phyloP scores from a whole-genome alignment of 1,140 invertebrate species.

The Intoshia linei region DNA sequence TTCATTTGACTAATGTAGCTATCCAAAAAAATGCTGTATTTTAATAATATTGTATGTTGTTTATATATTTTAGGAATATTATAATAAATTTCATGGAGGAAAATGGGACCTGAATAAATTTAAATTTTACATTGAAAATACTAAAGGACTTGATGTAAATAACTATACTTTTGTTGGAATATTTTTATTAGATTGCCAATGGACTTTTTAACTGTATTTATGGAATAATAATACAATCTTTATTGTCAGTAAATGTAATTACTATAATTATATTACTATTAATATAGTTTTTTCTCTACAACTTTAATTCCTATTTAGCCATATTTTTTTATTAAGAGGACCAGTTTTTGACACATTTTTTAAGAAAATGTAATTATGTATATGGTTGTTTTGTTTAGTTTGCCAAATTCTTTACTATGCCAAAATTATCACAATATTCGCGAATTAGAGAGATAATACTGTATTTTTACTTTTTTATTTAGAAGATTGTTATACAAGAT shows the following conservation, averaged over 20 bases:
- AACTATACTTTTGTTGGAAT: constrained; percentile 13
- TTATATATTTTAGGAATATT: constrained; percentile 39
- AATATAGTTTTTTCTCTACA: constrained; percentile 1
- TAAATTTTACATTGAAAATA: constrained; percentile 53
- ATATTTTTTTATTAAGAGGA: background rate
- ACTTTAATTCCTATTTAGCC: background rate
- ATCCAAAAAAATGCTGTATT: constrained; percentile 48
- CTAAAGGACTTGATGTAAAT: constrained; percentile 48
- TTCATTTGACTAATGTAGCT: constrained; percentile 50
- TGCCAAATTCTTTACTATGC: too few species aligned
- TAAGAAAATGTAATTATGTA: too few species aligned
- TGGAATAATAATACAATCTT: too few species aligned
- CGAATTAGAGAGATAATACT: too few species aligned
- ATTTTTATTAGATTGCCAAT: constrained; percentile 1
- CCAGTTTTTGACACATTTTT: too few species aligned
- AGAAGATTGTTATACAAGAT: background rate
- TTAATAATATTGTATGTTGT: constrained; percentile 6
- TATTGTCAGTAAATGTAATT: too few species aligned
- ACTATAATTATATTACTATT: background rate
- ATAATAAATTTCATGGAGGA: constrained; percentile 64
- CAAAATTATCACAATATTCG: too few species aligned
- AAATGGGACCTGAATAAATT: constrained; percentile 71
- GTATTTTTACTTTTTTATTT: background rate
- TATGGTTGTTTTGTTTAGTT: too few species aligned
- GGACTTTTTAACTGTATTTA: background rate